Conservation (phyloP, 1,140 invertebrate genomes). For the Grapholita molesta region DNA sequence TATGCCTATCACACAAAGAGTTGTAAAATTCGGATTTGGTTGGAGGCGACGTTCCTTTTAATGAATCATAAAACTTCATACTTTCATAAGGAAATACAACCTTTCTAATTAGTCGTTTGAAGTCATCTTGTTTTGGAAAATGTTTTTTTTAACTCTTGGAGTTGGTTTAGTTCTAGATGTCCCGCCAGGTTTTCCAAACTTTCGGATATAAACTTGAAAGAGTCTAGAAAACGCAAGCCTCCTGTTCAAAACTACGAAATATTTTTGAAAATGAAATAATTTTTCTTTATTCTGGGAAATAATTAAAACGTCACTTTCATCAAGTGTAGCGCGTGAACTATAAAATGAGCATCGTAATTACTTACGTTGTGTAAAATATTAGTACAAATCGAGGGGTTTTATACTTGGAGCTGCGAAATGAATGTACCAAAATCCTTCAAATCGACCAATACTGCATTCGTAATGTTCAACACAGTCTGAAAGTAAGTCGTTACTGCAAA, state of each 20-base stretch:
- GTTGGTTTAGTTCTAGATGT: slow-evolving; percentile 27
- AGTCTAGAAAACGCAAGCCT: slow-evolving; percentile 35
- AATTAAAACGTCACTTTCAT: slow-evolving; percentile 26
- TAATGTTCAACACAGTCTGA: too few relatives aligned
- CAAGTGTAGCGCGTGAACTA: slow-evolving; percentile 28
- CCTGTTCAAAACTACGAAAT: slow-evolving; percentile 18
- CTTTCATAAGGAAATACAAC: slow-evolving; percentile 49
- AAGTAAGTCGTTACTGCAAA: too few relatives aligned
- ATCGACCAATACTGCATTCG: too few relatives aligned
- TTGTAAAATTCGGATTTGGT: too few relatives aligned
- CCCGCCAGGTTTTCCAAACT: slow-evolving; percentile 28
- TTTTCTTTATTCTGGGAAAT: slow-evolving; percentile 38
- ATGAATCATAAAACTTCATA: slow-evolving; percentile 34
- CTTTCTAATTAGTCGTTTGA: slow-evolving; percentile 24
- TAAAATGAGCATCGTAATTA: too few relatives aligned
- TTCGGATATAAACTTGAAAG: slow-evolving; percentile 29
- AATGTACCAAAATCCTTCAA: too few relatives aligned
- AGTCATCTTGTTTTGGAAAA: slow-evolving; percentile 21
- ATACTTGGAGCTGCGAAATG: too few relatives aligned
- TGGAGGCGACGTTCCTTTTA: too few relatives aligned
- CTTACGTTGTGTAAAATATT: too few relatives aligned
- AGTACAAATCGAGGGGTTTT: too few relatives aligned
- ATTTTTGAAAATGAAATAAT: slow-evolving; percentile 40
- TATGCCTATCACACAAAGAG: too few relatives aligned
- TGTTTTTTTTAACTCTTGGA: slow-evolving; percentile 24